Evolutionary conservation across 2,888 invertebrate genomes (phyloP).

Genomic region (Dione juno): DNA sequence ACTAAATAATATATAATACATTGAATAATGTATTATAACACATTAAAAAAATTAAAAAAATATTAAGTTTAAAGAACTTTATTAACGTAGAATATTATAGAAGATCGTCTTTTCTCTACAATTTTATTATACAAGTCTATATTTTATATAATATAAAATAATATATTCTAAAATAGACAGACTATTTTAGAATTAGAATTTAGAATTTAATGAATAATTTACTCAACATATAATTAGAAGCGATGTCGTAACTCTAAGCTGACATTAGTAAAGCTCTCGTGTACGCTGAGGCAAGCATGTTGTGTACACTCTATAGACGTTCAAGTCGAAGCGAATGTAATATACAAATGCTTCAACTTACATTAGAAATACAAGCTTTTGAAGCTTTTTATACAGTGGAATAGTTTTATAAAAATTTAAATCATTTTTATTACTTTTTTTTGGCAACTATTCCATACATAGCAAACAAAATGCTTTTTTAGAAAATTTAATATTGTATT

Average conservation of each 20-base stretch:
- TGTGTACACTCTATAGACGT: background rate
- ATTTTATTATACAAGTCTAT: too few species aligned
- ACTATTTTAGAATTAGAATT: background rate
- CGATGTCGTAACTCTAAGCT: background rate
- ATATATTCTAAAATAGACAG: too few species aligned
- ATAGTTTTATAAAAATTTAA: background rate
- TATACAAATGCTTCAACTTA: conserved; percentile 1
- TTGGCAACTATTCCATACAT: too few species aligned
- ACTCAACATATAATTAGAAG: conserved; percentile 1
- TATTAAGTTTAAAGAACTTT: too few species aligned
- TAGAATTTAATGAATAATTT: background rate
- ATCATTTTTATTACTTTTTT: background rate
- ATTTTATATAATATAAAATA: too few species aligned
- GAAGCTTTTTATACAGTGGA: background rate
- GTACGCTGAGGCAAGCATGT: background rate
- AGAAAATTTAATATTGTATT: too few species aligned
- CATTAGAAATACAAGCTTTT: background rate
- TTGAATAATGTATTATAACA: too few species aligned
- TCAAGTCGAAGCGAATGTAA: background rate
- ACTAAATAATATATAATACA: too few species aligned
- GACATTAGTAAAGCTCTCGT: background rate
- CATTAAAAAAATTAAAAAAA: too few species aligned
- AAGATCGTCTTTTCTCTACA: too few species aligned
- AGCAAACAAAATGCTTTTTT: too few species aligned
- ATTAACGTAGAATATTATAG: too few species aligned